Evolutionary conservation across 2,113 vertebrate genomes (phyloP), one percentile per base, ranked within the genome.

Genomic region (Podocnemis expansa): DNA sequence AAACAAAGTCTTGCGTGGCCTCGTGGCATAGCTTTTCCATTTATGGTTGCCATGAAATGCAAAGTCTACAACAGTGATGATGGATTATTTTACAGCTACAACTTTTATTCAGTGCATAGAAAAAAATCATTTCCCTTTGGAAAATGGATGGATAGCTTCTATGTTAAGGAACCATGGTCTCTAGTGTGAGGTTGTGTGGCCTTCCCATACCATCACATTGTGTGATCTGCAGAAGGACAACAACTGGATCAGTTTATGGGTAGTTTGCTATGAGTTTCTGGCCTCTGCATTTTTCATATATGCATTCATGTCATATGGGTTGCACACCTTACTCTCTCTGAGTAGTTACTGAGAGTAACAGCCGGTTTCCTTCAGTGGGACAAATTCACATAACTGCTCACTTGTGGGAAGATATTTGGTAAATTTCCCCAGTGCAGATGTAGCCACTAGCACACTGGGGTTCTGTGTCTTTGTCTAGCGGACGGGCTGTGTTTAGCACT

Each of bases 271-370:
- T 0, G 10, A 6, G 25, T 24, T 67, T 43, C 27, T 43, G 3
- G 87, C 85, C 63, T 41, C 88, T 90, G 67, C 85, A 79, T 78
- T 87, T 92, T 67, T 10, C 34, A 21, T 49, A 9, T 10, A 3
- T 49, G 41, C 41, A 43, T 11, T 25, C 70, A 27, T 27, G 22
- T 43, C 4, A 6, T 13, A 43, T 12, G 70, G 5, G 22, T 27
- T 7, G 70, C 11, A 12, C 41, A 24, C 22, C 22, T 75, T 45
- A 0, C 75, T 80, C 89, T 89, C 87, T 85, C 87, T 89, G 70
- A 83, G 90, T 83, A 84, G 43, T 88, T 75, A 95, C 78, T 93
- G 83, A 94, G 9, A 3, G 84, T 82, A 80, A 73, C 1, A 41
- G 89, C 85, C 82, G 93, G 47, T 78, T 29, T 0, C 78, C 51